phyloP scores from a whole-genome alignment of 2,797 vertebrate species.

The Pantherophis alleghaniensis region DNA sequence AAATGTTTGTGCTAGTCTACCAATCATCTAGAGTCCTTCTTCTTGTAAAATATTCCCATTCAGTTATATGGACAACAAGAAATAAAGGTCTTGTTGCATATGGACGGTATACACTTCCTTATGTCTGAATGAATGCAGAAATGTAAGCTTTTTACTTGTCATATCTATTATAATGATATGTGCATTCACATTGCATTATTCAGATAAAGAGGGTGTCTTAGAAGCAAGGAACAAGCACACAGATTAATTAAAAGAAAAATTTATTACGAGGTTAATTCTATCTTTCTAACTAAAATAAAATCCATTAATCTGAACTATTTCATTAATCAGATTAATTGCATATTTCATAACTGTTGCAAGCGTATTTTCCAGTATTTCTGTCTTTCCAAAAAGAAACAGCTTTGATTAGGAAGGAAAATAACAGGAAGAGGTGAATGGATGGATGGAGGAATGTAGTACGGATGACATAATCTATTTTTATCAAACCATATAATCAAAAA shows the following conservation, averaged over 20 bases:
- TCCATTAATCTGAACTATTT: conserved; percentile 3
- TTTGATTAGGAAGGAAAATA: neutral
- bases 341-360: neutral
- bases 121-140: neutral
- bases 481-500: neutral
- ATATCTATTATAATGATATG: neutral
- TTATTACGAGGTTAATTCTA: neutral
- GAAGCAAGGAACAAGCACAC: neutral
- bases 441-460: neutral
- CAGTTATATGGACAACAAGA: neutral
- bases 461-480: neutral
- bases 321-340: neutral
- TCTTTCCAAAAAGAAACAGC: neutral
- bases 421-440: neutral
- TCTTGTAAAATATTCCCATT: neutral
- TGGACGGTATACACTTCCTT: neutral
- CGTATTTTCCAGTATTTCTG: neutral
- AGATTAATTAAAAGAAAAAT: neutral
- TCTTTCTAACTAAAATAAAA: conserved; percentile 7
- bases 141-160: neutral
- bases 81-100: neutral
- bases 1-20: neutral
- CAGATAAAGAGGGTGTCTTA: neutral
- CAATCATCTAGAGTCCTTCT: neutral
- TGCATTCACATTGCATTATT: neutral